Conservation (phyloP, 2,797 vertebrate genomes). For the Enteromius trimaculatus region DNA sequence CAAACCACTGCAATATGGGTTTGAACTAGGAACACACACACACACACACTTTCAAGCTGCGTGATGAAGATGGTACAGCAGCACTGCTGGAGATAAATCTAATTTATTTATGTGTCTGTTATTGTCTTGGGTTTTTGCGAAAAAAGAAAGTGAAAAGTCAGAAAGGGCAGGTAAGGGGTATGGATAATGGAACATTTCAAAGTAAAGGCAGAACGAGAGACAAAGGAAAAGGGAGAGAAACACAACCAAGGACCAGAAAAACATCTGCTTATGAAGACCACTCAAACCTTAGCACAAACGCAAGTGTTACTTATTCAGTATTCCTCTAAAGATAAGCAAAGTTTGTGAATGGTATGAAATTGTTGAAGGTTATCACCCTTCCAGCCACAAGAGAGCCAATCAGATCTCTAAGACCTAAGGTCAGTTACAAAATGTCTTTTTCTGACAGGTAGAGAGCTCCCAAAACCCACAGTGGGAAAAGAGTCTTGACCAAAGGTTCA, state of each 20-base stretch:
- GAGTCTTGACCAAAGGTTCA: slow-evolving; percentile 3
- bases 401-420: slow-evolving; percentile 4
- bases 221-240: not conserved
- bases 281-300: not conserved
- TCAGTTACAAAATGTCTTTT: slow-evolving; percentile 27
- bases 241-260: not conserved
- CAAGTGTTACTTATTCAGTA: not conserved
- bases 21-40: not conserved
- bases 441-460: slow-evolving; percentile 18
- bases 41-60: slow-evolving; percentile 15
- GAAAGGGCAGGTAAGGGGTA: not conserved
- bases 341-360: not conserved
- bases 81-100: slow-evolving; percentile 20
- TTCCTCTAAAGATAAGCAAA: slow-evolving; percentile 13
- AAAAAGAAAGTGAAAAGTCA: slow-evolving; percentile 35
- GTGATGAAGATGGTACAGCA: slow-evolving; percentile 28
- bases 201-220: not conserved
- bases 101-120: slow-evolving; percentile 51
- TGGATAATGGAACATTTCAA: slow-evolving; percentile 21
- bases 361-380: not conserved
- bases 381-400: slow-evolving; percentile 17
- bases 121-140: slow-evolving; percentile 44
- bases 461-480: not conserved
- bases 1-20: slow-evolving; percentile 9
- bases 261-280: not conserved